phyloP scores from a whole-genome alignment of 2,113 vertebrate genomes.

The Coptodon bakossiorum region DNA sequence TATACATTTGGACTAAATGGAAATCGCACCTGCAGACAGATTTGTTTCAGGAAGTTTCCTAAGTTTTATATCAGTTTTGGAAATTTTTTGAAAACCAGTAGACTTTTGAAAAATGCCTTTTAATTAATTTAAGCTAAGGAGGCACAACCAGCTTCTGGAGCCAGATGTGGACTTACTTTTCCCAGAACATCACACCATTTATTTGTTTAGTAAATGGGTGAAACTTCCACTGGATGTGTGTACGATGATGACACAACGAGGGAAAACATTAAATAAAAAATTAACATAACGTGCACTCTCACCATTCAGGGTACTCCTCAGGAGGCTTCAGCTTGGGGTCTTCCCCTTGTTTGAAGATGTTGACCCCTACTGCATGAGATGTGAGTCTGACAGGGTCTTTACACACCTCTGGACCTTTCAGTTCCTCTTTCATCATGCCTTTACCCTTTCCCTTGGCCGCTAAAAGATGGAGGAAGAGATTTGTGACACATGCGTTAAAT shows the following conservation, averaged over 20 bases:
- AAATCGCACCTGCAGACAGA: not conserved
- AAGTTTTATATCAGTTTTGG: not conserved
- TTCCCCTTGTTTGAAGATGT: slow-evolving; percentile 82
- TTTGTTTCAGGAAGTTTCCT: not conserved
- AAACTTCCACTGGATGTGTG: not conserved
- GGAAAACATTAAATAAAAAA: not conserved
- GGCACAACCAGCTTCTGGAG: not conserved
- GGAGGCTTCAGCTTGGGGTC: slow-evolving; percentile 79
- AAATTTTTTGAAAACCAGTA: rapidly evolving
- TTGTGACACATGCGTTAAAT: not conserved
- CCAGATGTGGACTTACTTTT: not conserved
- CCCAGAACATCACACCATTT: not conserved
- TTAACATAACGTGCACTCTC: slow-evolving; percentile 8
- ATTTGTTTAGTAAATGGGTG: not conserved
- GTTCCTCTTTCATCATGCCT: slow-evolving; percentile 63
- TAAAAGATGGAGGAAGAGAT: slow-evolving; percentile 18
- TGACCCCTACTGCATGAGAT: slow-evolving; percentile 81
- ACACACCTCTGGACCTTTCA: slow-evolving; percentile 85
- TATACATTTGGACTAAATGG: not conserved
- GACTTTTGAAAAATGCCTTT: not conserved
- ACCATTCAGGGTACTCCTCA: slow-evolving; percentile 88
- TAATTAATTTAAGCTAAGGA: not conserved
- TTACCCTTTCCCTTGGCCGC: slow-evolving; percentile 78
- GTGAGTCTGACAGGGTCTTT: slow-evolving; percentile 78
- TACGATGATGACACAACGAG: not conserved